Evolutionary conservation across 2,888 invertebrate genomes (phyloP).

Genomic region (Neoascia interrupta): DNA sequence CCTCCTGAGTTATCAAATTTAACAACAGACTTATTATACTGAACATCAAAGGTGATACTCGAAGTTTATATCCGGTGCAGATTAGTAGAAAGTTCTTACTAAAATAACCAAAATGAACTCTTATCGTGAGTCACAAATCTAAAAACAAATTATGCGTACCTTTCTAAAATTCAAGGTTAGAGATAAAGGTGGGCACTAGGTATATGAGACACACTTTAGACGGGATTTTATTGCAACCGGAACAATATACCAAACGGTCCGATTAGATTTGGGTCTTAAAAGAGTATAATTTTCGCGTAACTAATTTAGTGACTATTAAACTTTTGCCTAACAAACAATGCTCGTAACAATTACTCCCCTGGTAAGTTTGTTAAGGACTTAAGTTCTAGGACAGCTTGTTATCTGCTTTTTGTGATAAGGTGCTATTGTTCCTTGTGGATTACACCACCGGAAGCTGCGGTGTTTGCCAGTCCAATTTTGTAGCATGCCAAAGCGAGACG

Average conservation of each 20-base stretch:
- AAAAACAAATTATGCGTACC: too few relatives aligned
- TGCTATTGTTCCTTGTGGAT: conserved; percentile 9
- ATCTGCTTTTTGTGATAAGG: background rate
- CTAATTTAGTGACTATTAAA: background rate
- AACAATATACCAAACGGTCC: background rate
- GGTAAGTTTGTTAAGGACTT: conserved; percentile 1
- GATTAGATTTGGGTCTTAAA: conserved; percentile 4
- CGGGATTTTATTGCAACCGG: background rate
- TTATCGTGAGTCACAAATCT: too few relatives aligned
- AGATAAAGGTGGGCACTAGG: too few relatives aligned
- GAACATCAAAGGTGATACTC: too few relatives aligned
- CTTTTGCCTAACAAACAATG: conserved; percentile 16
- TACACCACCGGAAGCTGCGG: conserved; percentile 15
- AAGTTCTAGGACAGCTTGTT: background rate
- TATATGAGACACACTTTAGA: background rate
- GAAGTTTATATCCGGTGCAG: too few relatives aligned
- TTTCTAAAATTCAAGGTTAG: too few relatives aligned
- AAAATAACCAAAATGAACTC: too few relatives aligned
- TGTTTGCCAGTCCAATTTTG: conserved; percentile 19
- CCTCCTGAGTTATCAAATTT: too few relatives aligned
- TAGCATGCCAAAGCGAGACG: conserved; percentile 16
- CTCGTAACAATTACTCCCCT: background rate
- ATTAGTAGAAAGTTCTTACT: too few relatives aligned
- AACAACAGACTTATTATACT: too few relatives aligned
- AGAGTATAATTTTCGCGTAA: background rate